These are phyloP conservation scores for Chrysolina americana DNA, from an alignment of 2,888 invertebrate species.

Conservation along the genomic window DNA sequence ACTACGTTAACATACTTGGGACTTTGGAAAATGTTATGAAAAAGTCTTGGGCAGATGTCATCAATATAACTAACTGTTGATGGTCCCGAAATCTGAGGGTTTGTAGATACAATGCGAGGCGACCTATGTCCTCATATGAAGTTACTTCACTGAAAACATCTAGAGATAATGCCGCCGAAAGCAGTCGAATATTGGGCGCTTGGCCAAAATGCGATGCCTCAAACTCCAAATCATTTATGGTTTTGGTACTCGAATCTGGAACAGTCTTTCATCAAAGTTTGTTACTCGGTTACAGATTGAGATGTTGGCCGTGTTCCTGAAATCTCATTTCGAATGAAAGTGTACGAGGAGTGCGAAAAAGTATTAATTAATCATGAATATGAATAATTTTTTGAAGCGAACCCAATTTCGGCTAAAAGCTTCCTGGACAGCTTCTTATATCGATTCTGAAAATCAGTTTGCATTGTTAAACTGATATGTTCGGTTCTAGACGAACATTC, in stretches of 20 bases:
- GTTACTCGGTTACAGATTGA: not conserved
- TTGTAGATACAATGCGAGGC: too few species aligned
- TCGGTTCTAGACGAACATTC: not conserved
- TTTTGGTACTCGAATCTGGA: constrained; percentile 3
- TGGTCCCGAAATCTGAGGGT: too few species aligned
- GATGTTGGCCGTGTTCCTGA: constrained; percentile 6
- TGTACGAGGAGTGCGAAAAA: not conserved
- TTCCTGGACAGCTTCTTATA: too few species aligned
- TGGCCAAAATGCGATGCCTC: not conserved
- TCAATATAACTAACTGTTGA: too few species aligned
- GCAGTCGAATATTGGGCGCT: not conserved
- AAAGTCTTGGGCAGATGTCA: too few species aligned
- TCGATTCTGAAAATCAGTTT: too few species aligned
- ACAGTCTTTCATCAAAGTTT: constrained; percentile 5
- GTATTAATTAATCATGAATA: too few species aligned
- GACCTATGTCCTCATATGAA: not conserved
- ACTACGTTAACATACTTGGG: not conserved
- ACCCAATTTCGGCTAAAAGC: too few species aligned
- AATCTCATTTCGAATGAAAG: not conserved
- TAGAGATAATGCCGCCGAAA: not conserved
- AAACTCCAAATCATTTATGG: constrained; percentile 12
- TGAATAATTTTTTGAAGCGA: too few species aligned
- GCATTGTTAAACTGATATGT: not conserved
- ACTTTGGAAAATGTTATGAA: too few species aligned
- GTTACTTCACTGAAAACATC: constrained; percentile 2